Percentiles rank a stretch among this genome's conserved stretches.
These are phyloP conservation scores for Chaetodon trifasciatus DNA, from an alignment of 2,797 vertebrate genomes.

Conservation along the genomic window DNA sequence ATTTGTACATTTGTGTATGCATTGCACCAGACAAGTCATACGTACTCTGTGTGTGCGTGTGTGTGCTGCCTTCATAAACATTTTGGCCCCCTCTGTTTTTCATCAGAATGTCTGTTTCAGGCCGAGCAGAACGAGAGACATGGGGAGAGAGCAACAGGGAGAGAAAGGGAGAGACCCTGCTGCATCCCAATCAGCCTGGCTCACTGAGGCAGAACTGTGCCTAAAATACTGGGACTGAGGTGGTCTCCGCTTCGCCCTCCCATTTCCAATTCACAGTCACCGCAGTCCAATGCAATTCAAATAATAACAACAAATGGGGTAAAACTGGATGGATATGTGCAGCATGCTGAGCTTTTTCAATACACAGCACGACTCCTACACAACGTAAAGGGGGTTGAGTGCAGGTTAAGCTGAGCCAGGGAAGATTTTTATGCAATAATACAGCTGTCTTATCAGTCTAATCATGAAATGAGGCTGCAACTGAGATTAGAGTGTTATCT, in stretches of 20 bases:
- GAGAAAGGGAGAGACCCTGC: slow-evolving; percentile 68
- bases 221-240: slow-evolving; percentile 81
- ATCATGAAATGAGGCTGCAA: slow-evolving; percentile 39
- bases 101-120: slow-evolving; percentile 84
- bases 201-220: slow-evolving; percentile 85
- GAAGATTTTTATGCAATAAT: slow-evolving; percentile 39
- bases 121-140: slow-evolving; percentile 72
- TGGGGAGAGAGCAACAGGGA: slow-evolving; percentile 63
- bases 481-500: slow-evolving; percentile 28
- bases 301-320: slow-evolving; percentile 81
- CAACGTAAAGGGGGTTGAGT: slow-evolving; percentile 41
- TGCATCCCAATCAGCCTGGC: slow-evolving; percentile 85
- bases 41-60: slow-evolving; percentile 22
- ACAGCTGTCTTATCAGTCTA: slow-evolving; percentile 47
- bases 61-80: slow-evolving; percentile 77
- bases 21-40: slow-evolving; percentile 23
- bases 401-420: slow-evolving; percentile 51
- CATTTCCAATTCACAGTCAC: slow-evolving; percentile 81
- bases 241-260: slow-evolving; percentile 64
- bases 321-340: slow-evolving; percentile 70
- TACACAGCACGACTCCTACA: slow-evolving; percentile 56
- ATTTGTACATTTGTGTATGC: slow-evolving; percentile 33
- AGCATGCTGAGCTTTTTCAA: slow-evolving; percentile 74
- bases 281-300: slow-evolving; percentile 81
- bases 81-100: slow-evolving; percentile 74